Percentiles rank a stretch among this genome's conserved stretches.
phyloP scores from a whole-genome alignment of 2,113 vertebrate genomes.

The Neodon shergylaensis region DNA sequence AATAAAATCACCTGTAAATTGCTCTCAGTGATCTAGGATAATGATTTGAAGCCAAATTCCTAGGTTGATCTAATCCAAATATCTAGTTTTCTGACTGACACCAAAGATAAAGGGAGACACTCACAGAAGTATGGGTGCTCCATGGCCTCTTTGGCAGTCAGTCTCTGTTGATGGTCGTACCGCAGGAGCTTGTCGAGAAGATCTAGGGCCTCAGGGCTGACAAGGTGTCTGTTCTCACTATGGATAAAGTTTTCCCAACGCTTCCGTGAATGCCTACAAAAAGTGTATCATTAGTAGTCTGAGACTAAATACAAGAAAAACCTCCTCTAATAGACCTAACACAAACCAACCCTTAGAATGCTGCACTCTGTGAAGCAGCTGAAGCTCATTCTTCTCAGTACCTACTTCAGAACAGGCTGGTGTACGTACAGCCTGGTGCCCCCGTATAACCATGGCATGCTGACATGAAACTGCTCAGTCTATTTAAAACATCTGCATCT shows the following conservation, averaged over 20 bases:
- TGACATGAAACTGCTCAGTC: neutral
- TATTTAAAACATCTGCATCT: neutral
- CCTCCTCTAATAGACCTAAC: neutral
- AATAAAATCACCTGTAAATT: neutral
- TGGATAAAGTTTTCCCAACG: slow-evolving; percentile 99
- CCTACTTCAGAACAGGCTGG: neutral
- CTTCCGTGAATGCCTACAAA: slow-evolving; percentile 93
- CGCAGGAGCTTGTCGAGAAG: slow-evolving; percentile 98
- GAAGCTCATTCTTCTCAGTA: neutral
- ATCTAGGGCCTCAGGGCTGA: slow-evolving; percentile 96
- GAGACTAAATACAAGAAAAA: neutral
- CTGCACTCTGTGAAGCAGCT: neutral
- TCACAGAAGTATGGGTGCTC: slow-evolving; percentile 98
- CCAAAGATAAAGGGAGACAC: slow-evolving; percentile 63
- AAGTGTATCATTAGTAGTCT: slow-evolving; percentile 1
- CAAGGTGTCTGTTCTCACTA: slow-evolving; percentile 97
- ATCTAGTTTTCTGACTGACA: neutral
- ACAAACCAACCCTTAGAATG: neutral
- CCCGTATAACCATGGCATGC: neutral
- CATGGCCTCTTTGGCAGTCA: slow-evolving; percentile 98
- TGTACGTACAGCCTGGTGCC: fast-evolving
- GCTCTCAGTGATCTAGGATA: neutral
- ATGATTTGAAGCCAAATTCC: neutral
- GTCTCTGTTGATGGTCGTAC: slow-evolving; percentile 98
- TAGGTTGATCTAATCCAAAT: neutral